Evolutionary conservation across 2,797 vertebrate genomes (phyloP).

Genomic region (Oreortyx pictus): DNA sequence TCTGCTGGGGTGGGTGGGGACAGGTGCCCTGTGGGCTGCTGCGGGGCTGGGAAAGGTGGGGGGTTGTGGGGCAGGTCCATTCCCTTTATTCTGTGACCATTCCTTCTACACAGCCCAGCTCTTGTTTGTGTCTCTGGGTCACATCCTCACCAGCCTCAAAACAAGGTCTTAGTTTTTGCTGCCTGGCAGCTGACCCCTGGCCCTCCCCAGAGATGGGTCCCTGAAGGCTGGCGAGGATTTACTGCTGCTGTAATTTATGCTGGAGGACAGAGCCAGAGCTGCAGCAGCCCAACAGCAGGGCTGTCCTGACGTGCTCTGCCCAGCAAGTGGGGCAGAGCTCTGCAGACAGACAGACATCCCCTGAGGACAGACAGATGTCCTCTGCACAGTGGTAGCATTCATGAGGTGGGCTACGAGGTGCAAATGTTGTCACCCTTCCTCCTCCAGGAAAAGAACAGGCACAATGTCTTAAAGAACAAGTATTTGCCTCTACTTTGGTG

Average conservation of each 20-base stretch:
- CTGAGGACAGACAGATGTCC: background rate
- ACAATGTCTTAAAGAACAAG: background rate
- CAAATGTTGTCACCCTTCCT: background rate
- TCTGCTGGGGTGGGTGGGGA: background rate
- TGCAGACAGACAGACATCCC: background rate
- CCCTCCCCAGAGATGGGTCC: background rate
- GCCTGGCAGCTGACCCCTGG: constrained; percentile 44
- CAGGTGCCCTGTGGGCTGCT: background rate
- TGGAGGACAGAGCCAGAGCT: background rate
- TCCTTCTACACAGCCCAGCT: constrained; percentile 9
- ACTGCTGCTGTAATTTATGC: background rate
- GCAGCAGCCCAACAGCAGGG: background rate
- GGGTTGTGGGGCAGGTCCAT: background rate
- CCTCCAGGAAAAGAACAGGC: background rate
- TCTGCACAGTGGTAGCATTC: background rate
- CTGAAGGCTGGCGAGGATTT: constrained; percentile 27
- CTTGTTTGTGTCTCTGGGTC: background rate
- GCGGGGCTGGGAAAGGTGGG: background rate
- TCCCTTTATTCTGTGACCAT: background rate
- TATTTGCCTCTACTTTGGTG: background rate
- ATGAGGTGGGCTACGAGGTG: background rate
- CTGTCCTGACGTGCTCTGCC: background rate
- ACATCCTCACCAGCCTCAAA: background rate
- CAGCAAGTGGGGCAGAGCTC: background rate
- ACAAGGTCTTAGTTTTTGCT: constrained; percentile 49